A percentile compares a stretch with the other conserved stretches of the same genome.
Evolutionary conservation across 1,140 invertebrate genomes (phyloP).

Genomic region (Penaeus vannamei): DNA sequence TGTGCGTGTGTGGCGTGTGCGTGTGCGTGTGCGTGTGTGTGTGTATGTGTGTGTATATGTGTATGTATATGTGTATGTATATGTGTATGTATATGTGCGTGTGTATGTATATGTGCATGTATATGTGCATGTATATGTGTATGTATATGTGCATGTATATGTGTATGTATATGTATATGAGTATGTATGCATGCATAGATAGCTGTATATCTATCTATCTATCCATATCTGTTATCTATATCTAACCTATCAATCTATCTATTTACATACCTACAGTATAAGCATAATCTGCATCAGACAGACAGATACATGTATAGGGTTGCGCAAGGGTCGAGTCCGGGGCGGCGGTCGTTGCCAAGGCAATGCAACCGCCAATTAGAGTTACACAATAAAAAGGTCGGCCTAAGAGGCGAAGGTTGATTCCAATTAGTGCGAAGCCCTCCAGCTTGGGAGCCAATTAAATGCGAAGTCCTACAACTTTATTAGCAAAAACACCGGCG

Average conservation of each 20-base stretch:
- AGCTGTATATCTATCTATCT: slow-evolving; percentile 3
- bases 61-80: too few species aligned
- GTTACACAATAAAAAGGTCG: slow-evolving; percentile 52
- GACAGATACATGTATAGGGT: neutral
- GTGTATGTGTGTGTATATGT: too few species aligned
- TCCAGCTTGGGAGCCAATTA: slow-evolving; percentile 40
- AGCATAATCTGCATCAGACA: neutral
- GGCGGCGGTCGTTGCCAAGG: neutral
- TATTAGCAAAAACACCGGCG: slow-evolving; percentile 46
- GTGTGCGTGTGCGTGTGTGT: neutral
- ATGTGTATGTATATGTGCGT: neutral
- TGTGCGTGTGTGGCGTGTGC: too few species aligned
- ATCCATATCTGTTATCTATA: slow-evolving; percentile 6
- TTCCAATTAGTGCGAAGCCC: slow-evolving; percentile 52
- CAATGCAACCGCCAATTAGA: slow-evolving; percentile 48
- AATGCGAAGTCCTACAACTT: slow-evolving; percentile 50
- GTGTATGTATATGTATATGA: neutral
- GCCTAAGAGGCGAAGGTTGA: slow-evolving; percentile 47
- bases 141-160: neutral
- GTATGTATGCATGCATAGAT: neutral
- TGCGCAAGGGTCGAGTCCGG: neutral
- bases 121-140: neutral
- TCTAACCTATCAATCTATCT: too few species aligned
- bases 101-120: too few species aligned
- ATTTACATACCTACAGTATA: slow-evolving; percentile 17